Conservation (phyloP, 2,113 vertebrate species). For the Regulus satrapa region DNA sequence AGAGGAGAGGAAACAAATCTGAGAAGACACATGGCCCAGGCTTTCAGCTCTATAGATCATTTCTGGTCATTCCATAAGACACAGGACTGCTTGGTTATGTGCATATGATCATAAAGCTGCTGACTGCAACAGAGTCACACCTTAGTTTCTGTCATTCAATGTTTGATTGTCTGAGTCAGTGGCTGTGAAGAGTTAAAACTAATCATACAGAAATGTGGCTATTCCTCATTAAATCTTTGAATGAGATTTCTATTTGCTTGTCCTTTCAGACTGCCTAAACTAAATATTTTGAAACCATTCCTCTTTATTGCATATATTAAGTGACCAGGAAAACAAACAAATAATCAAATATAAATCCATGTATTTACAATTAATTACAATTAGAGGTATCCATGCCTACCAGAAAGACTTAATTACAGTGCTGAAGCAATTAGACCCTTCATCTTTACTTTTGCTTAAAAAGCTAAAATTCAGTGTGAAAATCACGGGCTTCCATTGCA, state of each 20-base stretch:
- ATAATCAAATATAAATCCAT: neutral
- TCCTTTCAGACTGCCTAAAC: neutral
- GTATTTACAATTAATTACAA: neutral
- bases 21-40: neutral
- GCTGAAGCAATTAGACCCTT: neutral
- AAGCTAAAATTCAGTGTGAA: neutral
- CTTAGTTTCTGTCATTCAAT: neutral
- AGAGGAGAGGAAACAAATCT: neutral
- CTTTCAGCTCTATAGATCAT: neutral
- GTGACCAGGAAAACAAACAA: neutral
- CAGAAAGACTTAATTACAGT: neutral
- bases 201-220: neutral
- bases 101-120: neutral
- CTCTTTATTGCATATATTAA: neutral
- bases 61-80: neutral
- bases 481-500: neutral
- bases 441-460: neutral
- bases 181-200: neutral
- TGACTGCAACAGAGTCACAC: neutral
- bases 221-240: neutral
- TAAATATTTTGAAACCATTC: neutral
- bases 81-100: neutral
- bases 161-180: neutral
- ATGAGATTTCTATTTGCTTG: neutral
- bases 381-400: neutral